Percentiles rank a stretch among this genome's conserved stretches.
Evolutionary conservation across 2,113 vertebrate species (phyloP).

Genomic region (Oreochromis tanganicae): DNA sequence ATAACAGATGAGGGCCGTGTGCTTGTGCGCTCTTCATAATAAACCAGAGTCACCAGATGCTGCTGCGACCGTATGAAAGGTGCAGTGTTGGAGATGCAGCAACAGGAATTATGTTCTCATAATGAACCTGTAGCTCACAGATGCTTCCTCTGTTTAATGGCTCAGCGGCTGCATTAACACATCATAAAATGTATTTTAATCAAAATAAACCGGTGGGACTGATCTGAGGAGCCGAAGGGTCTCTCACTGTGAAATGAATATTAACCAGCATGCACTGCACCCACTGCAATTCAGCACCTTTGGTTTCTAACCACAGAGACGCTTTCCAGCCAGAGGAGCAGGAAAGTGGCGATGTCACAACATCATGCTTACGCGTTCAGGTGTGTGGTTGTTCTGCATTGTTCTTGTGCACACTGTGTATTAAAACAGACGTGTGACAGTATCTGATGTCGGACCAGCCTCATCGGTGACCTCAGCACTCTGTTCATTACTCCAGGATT

Average conservation of each 20-base stretch:
- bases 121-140: constrained; percentile 4
- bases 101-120: neutral
- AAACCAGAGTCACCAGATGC: constrained; percentile 19
- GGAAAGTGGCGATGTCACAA: neutral
- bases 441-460: neutral
- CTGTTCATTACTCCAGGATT: neutral
- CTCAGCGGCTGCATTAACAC: neutral
- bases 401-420: neutral
- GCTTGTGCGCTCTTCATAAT: neutral
- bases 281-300: neutral
- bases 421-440: neutral
- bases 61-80: neutral
- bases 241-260: neutral
- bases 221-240: neutral
- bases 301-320: neutral
- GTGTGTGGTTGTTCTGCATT: neutral
- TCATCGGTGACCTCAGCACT: neutral
- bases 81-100: neutral
- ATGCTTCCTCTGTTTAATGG: constrained; percentile 12
- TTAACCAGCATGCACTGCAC: neutral
- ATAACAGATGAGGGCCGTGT: neutral
- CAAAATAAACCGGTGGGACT: neutral
- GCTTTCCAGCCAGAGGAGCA: neutral
- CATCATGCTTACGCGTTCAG: neutral
- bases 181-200: constrained; percentile 1